These are phyloP conservation scores for Luffia ferchaultella DNA, from an alignment of 2,888 invertebrate genomes.

Conservation along the genomic window DNA sequence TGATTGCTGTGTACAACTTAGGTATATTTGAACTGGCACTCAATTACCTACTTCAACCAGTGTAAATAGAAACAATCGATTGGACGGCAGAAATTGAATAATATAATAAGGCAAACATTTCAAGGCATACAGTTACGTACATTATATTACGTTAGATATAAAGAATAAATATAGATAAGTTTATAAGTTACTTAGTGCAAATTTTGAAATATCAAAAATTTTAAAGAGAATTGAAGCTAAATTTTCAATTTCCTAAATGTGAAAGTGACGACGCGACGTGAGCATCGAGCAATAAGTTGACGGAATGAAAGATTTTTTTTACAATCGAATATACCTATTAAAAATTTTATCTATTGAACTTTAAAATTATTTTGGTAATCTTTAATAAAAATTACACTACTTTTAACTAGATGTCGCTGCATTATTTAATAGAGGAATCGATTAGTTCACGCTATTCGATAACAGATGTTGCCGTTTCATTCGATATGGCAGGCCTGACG, in stretches of 20 bases:
- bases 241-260: background rate
- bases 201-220: background rate
- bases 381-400: too few species aligned
- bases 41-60: too few species aligned
- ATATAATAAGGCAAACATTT: constrained; percentile 32
- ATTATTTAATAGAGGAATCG: too few species aligned
- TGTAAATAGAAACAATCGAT: too few species aligned
- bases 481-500: background rate
- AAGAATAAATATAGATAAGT: background rate
- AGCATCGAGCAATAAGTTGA: too few species aligned
- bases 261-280: constrained; percentile 3
- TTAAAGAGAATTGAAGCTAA: background rate
- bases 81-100: constrained; percentile 4
- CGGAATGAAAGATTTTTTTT: too few species aligned
- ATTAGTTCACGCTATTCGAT: constrained; percentile 22
- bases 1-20: too few species aligned
- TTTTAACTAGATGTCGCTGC: too few species aligned
- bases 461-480: constrained; percentile 11
- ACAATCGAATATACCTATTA: too few species aligned
- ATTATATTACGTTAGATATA: background rate
- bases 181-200: background rate
- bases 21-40: too few species aligned
- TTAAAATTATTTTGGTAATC: too few species aligned
- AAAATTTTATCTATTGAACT: too few species aligned
- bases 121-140: constrained; percentile 10